These are phyloP conservation scores for Tadarida brasiliensis DNA, from an alignment of 2,797 vertebrate genomes.

Conservation along the genomic window DNA sequence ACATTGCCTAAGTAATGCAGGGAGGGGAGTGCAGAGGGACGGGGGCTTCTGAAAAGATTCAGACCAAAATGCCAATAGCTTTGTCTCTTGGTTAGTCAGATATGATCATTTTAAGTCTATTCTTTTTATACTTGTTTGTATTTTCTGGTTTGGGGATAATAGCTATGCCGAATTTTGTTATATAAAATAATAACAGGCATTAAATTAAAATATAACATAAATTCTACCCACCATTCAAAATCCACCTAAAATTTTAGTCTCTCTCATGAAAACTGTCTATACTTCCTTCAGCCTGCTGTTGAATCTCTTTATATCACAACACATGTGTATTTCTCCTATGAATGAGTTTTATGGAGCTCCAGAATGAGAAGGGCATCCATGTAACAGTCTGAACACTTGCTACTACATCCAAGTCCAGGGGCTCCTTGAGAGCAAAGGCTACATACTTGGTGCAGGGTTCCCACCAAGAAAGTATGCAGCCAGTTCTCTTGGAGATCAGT, in stretches of 20 bases:
- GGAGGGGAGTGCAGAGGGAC: too few relatives aligned
- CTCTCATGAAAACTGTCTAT: neutral
- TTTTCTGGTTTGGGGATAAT: neutral
- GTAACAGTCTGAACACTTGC: neutral
- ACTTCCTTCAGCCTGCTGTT: accelerated
- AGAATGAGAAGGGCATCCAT: neutral
- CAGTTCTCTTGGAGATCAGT: neutral
- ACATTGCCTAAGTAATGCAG: neutral
- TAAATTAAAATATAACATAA: neutral
- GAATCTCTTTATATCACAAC: neutral
- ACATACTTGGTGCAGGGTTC: neutral
- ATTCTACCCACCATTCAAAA: neutral
- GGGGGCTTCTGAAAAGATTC: neutral
- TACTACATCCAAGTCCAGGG: neutral
- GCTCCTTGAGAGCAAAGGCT: neutral
- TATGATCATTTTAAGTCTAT: neutral
- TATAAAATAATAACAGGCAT: neutral
- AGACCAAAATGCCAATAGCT: accelerated
- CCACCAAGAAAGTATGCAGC: neutral
- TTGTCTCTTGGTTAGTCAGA: neutral
- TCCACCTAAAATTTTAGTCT: neutral
- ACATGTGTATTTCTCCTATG: too few relatives aligned
- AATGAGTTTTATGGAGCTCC: neutral
- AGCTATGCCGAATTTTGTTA: neutral
- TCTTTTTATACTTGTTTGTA: neutral